Conservation (phyloP, 2,888 invertebrate genomes). For the Alitta virens region DNA sequence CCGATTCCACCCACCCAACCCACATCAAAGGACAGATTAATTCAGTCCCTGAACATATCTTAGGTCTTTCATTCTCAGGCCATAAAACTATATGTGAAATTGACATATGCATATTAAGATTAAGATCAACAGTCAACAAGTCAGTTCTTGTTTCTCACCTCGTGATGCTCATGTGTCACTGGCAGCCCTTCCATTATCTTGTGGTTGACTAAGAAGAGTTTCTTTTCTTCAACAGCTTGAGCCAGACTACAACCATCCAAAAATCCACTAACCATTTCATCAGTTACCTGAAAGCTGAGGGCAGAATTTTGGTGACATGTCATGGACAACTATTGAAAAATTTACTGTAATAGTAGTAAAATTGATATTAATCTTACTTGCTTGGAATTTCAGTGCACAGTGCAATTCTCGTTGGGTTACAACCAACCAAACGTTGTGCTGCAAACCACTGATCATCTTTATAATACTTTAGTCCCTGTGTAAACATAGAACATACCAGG, state of each 20-base stretch:
- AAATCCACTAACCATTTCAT: slow-evolving; percentile 42
- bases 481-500: too few species aligned
- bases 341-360: too few species aligned
- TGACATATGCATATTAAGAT: too few species aligned
- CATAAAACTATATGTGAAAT: too few species aligned
- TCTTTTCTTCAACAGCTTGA: slow-evolving; percentile 46
- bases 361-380: slow-evolving; percentile 56
- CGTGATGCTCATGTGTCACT: slow-evolving; percentile 41
- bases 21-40: too few species aligned
- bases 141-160: not conserved
- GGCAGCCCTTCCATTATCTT: slow-evolving; percentile 45
- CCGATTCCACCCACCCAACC: too few species aligned
- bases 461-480: slow-evolving; percentile 30
- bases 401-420: slow-evolving; percentile 56
- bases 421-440: slow-evolving; percentile 57
- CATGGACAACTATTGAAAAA: too few species aligned
- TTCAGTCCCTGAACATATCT: too few species aligned
- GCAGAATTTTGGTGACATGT: too few species aligned
- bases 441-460: slow-evolving; percentile 51
- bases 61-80: too few species aligned
- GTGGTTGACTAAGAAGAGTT: slow-evolving; percentile 54
- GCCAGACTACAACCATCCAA: slow-evolving; percentile 44
- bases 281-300: slow-evolving; percentile 44
- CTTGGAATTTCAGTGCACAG: slow-evolving; percentile 58
- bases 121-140: too few species aligned